These are phyloP conservation scores for Nebria brevicollis DNA, from an alignment of 2,888 invertebrate genomes.

Conservation along the genomic window DNA sequence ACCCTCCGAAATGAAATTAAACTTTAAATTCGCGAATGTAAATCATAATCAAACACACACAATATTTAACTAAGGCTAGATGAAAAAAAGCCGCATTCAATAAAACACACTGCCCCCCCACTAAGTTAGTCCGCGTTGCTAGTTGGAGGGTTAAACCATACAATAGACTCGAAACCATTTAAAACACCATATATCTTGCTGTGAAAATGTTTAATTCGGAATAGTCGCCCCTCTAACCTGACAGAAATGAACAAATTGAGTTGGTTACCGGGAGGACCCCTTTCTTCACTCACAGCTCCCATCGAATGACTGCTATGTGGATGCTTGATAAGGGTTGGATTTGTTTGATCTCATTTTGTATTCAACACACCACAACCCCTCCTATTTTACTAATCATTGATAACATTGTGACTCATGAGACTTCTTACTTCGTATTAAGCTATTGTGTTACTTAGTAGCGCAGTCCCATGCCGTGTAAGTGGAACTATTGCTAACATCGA, in stretches of 20 bases:
- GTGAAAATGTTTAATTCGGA: conserved; percentile 16
- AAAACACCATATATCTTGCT: conserved; percentile 9
- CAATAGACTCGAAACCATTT: conserved; percentile 4
- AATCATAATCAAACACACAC: conserved; percentile 41
- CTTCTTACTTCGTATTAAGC: background rate
- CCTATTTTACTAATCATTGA: conserved; percentile 14
- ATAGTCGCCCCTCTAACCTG: background rate
- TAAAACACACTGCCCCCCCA: conserved; percentile 9
- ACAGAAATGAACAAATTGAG: conserved; percentile 15
- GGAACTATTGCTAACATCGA: background rate
- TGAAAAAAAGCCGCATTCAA: background rate
- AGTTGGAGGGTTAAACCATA: background rate
- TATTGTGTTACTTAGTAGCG: background rate
- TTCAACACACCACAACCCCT: conserved; percentile 4
- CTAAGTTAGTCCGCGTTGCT: background rate
- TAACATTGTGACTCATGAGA: conserved; percentile 15
- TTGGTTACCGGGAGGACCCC: background rate
- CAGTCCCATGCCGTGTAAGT: background rate
- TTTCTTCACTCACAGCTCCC: background rate
- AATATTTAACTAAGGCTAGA: conserved; percentile 12
- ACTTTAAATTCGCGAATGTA: conserved; percentile 43
- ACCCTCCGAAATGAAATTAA: conserved; percentile 32
- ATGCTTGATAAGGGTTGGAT: background rate
- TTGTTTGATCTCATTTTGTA: background rate
- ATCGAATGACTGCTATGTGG: background rate